phyloP scores from a whole-genome alignment of 2,797 vertebrate species.

The Brachymystax lenok region DNA sequence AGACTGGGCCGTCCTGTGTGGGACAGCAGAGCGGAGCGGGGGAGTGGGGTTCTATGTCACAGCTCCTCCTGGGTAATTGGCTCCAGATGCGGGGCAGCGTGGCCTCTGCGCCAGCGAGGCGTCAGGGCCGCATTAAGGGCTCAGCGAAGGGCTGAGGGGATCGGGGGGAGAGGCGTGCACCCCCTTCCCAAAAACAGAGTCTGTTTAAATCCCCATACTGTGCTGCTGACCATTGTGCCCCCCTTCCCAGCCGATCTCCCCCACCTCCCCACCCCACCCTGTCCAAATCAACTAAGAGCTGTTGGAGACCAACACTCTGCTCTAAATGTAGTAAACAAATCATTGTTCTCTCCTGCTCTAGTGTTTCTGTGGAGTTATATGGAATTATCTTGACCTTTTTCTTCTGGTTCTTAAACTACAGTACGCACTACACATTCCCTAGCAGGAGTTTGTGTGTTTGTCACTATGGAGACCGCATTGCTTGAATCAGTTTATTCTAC shows the following conservation, averaged over 20 bases:
- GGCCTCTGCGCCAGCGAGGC: conserved; percentile 84
- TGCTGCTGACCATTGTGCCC: conserved; percentile 50
- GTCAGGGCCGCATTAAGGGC: conserved; percentile 79
- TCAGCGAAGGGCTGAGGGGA: conserved; percentile 69
- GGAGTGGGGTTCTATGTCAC: conserved; percentile 81
- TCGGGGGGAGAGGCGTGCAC: conserved; percentile 50
- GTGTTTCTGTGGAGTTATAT: not conserved
- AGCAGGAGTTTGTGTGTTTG: conserved; percentile 17
- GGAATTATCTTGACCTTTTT: conserved; percentile 32
- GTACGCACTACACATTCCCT: conserved; percentile 16
- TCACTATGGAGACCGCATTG: conserved; percentile 40
- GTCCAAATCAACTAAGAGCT: conserved; percentile 36
- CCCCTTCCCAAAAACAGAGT: conserved; percentile 38
- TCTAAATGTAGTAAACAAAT: not conserved
- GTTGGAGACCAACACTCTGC: not conserved
- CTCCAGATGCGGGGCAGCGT: conserved; percentile 88
- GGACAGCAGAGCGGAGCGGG: conserved; percentile 43
- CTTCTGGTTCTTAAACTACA: conserved; percentile 7
- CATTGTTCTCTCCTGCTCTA: not conserved
- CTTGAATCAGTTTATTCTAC: conserved; percentile 23
- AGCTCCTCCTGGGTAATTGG: conserved; percentile 87
- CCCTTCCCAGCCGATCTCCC: conserved; percentile 6
- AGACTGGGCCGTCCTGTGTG: conserved; percentile 51
- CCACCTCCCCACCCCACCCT: conserved; percentile 28
- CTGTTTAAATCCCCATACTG: conserved; percentile 42